Percentiles rank a stretch among this genome's conserved stretches.
Evolutionary conservation across 2,888 invertebrate genomes (phyloP).

Genomic region (Hirtodrosophila trivittata): DNA sequence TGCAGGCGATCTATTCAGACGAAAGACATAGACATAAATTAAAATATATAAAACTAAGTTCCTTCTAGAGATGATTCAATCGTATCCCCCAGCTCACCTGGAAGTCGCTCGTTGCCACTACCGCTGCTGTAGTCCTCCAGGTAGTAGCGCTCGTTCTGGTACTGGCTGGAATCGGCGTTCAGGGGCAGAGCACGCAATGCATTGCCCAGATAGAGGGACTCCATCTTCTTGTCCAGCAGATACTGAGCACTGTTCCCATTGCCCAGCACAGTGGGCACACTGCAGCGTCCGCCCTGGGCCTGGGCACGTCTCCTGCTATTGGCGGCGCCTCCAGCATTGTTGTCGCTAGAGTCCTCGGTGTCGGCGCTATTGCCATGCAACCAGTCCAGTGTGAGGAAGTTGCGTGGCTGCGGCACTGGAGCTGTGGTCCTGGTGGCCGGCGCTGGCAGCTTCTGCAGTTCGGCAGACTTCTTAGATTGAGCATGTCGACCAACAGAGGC

Average conservation of each 20-base stretch:
- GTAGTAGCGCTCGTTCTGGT: constrained; percentile 83
- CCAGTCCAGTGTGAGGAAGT: constrained; percentile 81
- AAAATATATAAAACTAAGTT: neutral
- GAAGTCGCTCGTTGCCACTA: constrained; percentile 77
- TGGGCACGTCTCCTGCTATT: constrained; percentile 46
- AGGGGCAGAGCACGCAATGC: constrained; percentile 82
- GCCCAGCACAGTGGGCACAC: constrained; percentile 78
- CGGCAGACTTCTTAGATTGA: constrained; percentile 54
- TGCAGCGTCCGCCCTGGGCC: constrained; percentile 77
- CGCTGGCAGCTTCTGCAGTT: constrained; percentile 48
- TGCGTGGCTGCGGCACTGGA: constrained; percentile 70
- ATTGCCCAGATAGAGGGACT: constrained; percentile 82
- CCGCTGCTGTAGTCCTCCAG: constrained; percentile 82
- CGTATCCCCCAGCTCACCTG: constrained; percentile 69
- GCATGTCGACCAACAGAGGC: constrained; percentile 74
- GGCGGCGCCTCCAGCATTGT: constrained; percentile 58
- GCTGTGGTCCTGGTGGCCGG: constrained; percentile 50
- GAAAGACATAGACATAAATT: neutral
- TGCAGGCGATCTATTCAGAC: constrained; percentile 76
- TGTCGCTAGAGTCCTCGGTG: constrained; percentile 80
- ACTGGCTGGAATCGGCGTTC: constrained; percentile 82
- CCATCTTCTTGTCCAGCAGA: constrained; percentile 83
- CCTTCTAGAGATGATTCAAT: too few relatives aligned
- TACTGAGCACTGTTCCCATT: constrained; percentile 76
- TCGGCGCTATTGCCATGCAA: constrained; percentile 79